phyloP scores from a whole-genome alignment of 2,113 vertebrate species.

The Benitochromis conjunctus region DNA sequence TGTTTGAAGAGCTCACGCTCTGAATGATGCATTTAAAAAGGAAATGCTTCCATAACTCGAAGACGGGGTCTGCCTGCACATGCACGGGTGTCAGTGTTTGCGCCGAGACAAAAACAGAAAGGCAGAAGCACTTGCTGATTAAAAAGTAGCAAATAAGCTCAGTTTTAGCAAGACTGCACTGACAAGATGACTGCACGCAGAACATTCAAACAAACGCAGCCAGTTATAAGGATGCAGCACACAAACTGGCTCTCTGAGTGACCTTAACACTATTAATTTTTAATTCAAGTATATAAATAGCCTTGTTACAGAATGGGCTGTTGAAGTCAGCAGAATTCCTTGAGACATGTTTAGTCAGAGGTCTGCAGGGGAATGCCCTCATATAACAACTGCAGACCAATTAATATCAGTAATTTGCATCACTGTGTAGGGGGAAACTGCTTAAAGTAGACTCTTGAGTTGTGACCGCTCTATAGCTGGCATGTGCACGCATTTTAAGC shows the following conservation, averaged over 20 bases:
- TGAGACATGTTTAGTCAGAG: background rate
- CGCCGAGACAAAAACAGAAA: background rate
- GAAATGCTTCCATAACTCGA: background rate
- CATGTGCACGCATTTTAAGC: background rate
- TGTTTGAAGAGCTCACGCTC: background rate
- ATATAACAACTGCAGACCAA: background rate
- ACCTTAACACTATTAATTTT: slow-evolving; percentile 10
- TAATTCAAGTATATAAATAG: slow-evolving; percentile 26
- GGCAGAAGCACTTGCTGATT: background rate
- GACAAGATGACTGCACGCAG: background rate
- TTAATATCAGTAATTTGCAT: background rate
- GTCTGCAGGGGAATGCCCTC: slow-evolving; percentile 1
- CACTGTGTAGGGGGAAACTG: background rate
- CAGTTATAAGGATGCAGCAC: background rate
- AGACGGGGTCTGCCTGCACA: background rate
- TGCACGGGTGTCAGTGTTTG: background rate
- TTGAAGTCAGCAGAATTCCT: slow-evolving; percentile 2
- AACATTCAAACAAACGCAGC: background rate
- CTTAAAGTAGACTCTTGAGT: slow-evolving; percentile 21
- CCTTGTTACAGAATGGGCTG: background rate
- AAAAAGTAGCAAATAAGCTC: background rate
- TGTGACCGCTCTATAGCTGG: background rate
- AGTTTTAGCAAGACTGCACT: background rate
- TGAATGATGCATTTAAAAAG: slow-evolving; percentile 13
- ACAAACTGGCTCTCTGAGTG: background rate